A percentile compares a stretch with the other conserved stretches of the same genome.
Conservation (phyloP, 2,888 invertebrate genomes). For the Brachyopa scutellaris region DNA sequence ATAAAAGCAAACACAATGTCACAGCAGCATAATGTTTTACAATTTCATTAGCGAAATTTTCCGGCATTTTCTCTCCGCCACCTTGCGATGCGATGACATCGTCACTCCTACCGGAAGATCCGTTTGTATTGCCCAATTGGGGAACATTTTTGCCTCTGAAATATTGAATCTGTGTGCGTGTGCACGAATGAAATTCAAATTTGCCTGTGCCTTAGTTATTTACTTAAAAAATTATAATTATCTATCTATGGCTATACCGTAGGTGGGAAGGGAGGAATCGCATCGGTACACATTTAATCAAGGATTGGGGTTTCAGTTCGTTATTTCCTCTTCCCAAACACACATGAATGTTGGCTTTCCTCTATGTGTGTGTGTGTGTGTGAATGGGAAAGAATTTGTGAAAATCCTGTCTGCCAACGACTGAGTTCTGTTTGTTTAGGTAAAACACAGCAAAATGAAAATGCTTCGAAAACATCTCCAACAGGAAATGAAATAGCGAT, state of each 20-base stretch:
- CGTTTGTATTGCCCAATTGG: constrained; percentile 51
- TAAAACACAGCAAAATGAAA: constrained; percentile 58
- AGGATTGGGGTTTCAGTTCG: constrained; percentile 69
- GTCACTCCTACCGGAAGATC: constrained; percentile 29
- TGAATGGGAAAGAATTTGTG: background rate
- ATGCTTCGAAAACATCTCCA: constrained; percentile 12
- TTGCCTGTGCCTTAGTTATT: constrained; percentile 58
- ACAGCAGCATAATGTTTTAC: constrained; percentile 57
- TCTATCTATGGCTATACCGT: constrained; percentile 31
- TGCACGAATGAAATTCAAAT: constrained; percentile 39
- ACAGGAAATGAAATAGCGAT: constrained; percentile 17
- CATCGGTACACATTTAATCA: constrained; percentile 69
- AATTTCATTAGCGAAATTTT: constrained; percentile 67
- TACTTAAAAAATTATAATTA: constrained; percentile 72
- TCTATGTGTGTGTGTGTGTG: background rate
- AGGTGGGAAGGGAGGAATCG: background rate
- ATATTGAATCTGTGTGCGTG: background rate
- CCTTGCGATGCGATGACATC: background rate
- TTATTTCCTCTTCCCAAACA: constrained; percentile 47
- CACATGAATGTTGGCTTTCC: background rate
- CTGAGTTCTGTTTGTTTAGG: constrained; percentile 65
- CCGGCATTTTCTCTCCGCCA: constrained; percentile 8
- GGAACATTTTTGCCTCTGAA: background rate
- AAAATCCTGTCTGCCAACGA: constrained; percentile 31
- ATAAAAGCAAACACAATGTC: constrained; percentile 62